Percentiles rank a stretch among this genome's conserved stretches.
These are phyloP conservation scores for Oscheius onirici DNA, from an alignment of 2,888 invertebrate species.

Conservation along the genomic window DNA sequence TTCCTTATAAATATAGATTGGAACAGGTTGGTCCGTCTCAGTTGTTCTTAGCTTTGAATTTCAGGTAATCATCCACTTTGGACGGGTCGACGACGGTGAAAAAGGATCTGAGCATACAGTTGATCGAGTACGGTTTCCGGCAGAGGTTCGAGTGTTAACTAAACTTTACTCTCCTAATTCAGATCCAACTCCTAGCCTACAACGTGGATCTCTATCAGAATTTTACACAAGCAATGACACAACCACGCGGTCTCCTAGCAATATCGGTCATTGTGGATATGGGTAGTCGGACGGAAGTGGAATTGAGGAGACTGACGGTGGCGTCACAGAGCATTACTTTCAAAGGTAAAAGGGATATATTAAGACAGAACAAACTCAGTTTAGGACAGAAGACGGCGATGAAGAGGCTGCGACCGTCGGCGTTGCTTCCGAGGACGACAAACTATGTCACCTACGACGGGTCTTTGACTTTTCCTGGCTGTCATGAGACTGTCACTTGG, in stretches of 20 bases:
- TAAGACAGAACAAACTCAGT: neutral
- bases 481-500: constrained; percentile 99
- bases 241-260: constrained; percentile 93
- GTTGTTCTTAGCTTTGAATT: neutral
- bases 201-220: constrained; percentile 96
- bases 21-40: constrained; percentile 54
- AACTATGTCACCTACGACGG: constrained; percentile 87
- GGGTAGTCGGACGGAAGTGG: constrained; percentile 89
- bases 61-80: constrained; percentile 81
- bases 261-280: constrained; percentile 94
- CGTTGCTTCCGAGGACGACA: constrained; percentile 87
- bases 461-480: constrained; percentile 75
- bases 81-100: constrained; percentile 84
- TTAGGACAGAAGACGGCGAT: constrained; percentile 78
- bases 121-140: constrained; percentile 93
- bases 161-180: too few species aligned
- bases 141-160: constrained; percentile 80
- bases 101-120: constrained; percentile 96
- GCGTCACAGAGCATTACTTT: constrained; percentile 90
- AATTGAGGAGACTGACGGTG: constrained; percentile 88
- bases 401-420: constrained; percentile 85
- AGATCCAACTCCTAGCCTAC: constrained; percentile 98
- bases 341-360: constrained; percentile 72
- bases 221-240: constrained; percentile 91
- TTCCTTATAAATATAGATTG: constrained; percentile 73